Evolutionary conservation across 1,140 invertebrate genomes (phyloP), one percentile per base, ranked within the genome.

Genomic region (Gyrodactylus bullatarudis): DNA sequence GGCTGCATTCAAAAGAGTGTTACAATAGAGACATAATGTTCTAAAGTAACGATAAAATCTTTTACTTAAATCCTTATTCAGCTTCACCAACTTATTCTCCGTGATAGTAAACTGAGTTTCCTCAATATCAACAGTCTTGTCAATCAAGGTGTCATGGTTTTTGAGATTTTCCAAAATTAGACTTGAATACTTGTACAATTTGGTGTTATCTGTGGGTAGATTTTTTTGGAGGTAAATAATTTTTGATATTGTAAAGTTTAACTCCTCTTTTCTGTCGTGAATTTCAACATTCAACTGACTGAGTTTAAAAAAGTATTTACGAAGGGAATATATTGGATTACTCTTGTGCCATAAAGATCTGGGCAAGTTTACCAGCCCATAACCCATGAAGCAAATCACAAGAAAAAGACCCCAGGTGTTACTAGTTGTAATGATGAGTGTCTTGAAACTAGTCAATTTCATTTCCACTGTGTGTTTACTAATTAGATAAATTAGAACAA

Each of bases 331-430:
- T 0, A 78, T 78, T 74, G 76, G 81, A 86, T 87, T 73, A 85
- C 87, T 77, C 71, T 86, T 85, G 77, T 89, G 87, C 89, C 89
- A 95, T 19, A 93, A 80, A 75, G 85, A 86, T 26, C 91, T 84
- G 0, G 93, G 93, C 0, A 96, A 87, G 80, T 95, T 92, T 0
- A 99, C 91, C 25, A 99, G 82, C 1, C 93, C 91, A 82, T 98
- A 96, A 22, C 95, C 95, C 21, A 98, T 83, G 71, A 99, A 82
- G 23, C 97, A 81, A 26, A 98, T 89, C 21, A 99, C 82, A 23
- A 98, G 83, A 80, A 97, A 95, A 26, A 99, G 82, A 74, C 95
- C 95, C 94, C 95, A 99, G 0, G 95, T 99, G 78, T 99, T 99
- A 77, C 91, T 94, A 16, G 94, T 92, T 20, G 92, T 92, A n/a